These are phyloP conservation scores for Promerops cafer DNA, from an alignment of 2,113 vertebrate species.

Conservation along the genomic window DNA sequence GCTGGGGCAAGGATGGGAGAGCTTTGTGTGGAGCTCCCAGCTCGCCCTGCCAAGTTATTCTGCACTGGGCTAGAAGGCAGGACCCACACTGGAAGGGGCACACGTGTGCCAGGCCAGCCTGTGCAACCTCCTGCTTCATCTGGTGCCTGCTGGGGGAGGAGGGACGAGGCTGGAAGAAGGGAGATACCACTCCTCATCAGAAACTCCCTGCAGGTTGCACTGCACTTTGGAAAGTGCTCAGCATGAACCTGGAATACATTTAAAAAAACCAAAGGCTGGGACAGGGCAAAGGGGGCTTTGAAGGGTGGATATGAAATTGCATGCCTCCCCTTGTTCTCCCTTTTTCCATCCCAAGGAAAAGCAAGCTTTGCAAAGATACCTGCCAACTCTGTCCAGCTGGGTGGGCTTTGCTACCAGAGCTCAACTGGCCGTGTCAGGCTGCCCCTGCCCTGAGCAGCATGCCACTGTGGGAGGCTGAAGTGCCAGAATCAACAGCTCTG, in stretches of 20 bases:
- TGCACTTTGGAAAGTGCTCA: not conserved
- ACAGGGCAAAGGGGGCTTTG: not conserved
- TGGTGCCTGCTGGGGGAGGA: not conserved
- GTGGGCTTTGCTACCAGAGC: not conserved
- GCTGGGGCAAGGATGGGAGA: not conserved
- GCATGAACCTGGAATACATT: not conserved
- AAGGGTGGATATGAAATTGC: not conserved
- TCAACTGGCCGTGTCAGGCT: not conserved
- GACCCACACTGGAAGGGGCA: not conserved
- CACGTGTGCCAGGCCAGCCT: not conserved
- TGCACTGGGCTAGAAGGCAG: not conserved
- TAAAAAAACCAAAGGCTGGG: not conserved
- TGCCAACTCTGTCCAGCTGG: not conserved
- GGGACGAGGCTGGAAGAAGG: not conserved
- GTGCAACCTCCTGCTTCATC: not conserved
- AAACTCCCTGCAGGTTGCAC: not conserved
- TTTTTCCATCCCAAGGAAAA: not conserved
- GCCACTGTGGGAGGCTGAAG: not conserved
- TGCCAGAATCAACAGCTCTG: rapidly evolving
- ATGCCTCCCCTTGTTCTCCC: not conserved
- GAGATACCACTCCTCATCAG: not conserved
- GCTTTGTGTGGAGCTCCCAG: not conserved
- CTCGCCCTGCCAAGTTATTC: not conserved
- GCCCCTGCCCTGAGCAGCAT: not conserved
- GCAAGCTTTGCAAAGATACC: not conserved